These are phyloP conservation scores for Hedya salicella DNA, from an alignment of 2,888 invertebrate species.

Conservation along the genomic window DNA sequence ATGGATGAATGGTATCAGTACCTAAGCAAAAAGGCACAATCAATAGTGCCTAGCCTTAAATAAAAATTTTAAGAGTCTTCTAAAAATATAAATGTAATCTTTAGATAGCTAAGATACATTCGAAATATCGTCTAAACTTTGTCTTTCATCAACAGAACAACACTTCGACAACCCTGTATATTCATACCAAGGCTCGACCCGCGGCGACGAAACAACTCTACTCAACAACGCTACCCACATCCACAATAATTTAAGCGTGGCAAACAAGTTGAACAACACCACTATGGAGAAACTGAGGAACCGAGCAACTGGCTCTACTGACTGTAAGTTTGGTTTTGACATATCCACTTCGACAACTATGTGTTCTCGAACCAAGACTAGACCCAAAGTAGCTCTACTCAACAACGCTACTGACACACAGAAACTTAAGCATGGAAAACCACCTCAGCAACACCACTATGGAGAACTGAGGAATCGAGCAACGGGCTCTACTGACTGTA, in stretches of 20 bases:
- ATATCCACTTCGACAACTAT: constrained; percentile 93
- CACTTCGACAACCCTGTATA: constrained; percentile 97
- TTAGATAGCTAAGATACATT: no score
- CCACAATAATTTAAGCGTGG: constrained; percentile 83
- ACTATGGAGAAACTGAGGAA: constrained; percentile 85
- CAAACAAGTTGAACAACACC: constrained; percentile 84
- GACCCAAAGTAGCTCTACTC: constrained; percentile 80
- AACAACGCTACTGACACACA: constrained; percentile 85
- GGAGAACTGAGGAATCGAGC: constrained; percentile 83
- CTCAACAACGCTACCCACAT: constrained; percentile 85
- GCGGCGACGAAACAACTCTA: constrained; percentile 83
- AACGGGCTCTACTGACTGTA: constrained; percentile 77
- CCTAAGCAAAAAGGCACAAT: no score
- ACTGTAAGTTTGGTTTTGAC: constrained; percentile 60
- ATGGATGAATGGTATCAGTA: no score
- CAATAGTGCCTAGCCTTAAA: no score
- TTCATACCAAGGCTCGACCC: constrained; percentile 86
- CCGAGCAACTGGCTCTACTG: constrained; percentile 79
- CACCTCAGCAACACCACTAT: constrained; percentile 86
- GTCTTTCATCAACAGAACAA: constrained; percentile 82
- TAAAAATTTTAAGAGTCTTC: no score
- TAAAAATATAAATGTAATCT: no score
- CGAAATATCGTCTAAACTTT: background rate
- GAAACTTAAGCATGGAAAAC: constrained; percentile 80
- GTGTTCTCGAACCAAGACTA: constrained; percentile 91